phyloP scores from a whole-genome alignment of 2,888 invertebrate genomes.

The Microctonus aethiopoides region DNA sequence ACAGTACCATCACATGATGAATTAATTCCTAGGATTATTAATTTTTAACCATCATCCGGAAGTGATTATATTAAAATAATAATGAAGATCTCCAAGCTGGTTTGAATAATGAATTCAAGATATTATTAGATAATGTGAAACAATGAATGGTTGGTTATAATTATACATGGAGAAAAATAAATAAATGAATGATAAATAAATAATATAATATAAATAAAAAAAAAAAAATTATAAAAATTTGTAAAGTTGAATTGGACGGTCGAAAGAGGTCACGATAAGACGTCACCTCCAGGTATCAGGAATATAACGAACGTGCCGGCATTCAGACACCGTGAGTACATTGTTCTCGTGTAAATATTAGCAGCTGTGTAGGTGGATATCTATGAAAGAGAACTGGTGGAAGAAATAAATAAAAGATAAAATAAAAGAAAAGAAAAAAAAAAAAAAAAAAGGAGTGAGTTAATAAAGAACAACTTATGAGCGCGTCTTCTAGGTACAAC shows the following conservation, averaged over 20 bases:
- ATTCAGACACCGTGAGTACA: constrained; percentile 43
- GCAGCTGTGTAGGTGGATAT: constrained; percentile 35
- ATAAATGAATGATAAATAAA: constrained; percentile 20
- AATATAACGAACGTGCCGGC: constrained; percentile 51
- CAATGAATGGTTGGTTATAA: background rate
- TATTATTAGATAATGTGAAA: background rate
- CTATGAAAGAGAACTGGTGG: constrained; percentile 14
- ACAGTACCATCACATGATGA: background rate
- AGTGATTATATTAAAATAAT: constrained; percentile 36
- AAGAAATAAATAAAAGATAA: background rate
- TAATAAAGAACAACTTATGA: background rate
- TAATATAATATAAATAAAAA: constrained; percentile 21
- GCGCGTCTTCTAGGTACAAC: background rate
- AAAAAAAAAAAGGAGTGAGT: background rate
- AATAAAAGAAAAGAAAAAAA: background rate
- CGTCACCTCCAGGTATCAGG: constrained; percentile 50
- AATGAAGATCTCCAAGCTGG: background rate
- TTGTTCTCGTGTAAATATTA: constrained; percentile 58
- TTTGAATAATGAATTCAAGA: constrained; percentile 11
- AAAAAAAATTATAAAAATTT: too few species aligned
- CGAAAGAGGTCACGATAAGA: constrained; percentile 59
- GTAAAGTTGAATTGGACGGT: constrained; percentile 20
- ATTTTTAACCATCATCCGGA: constrained; percentile 28
- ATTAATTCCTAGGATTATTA: constrained; percentile 40
- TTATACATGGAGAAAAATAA: constrained; percentile 12